These are phyloP conservation scores for Tragelaphus imberbis DNA, from an alignment of 2,113 vertebrate genomes.

Conservation along the genomic window DNA sequence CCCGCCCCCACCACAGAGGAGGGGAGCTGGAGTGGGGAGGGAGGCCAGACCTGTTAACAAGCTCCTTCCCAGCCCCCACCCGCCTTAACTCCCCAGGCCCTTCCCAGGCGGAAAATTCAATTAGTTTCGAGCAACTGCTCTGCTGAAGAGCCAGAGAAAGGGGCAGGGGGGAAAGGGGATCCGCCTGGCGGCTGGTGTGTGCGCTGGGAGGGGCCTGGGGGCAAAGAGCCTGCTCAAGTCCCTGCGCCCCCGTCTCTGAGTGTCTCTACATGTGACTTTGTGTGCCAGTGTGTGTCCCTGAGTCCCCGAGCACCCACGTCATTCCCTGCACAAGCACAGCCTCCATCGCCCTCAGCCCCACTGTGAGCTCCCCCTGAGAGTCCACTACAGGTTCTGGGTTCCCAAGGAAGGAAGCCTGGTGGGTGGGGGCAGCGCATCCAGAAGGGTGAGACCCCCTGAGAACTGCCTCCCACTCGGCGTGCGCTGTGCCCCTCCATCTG, in stretches of 20 bases:
- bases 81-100: conserved; percentile 27
- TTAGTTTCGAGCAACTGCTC: conserved; percentile 87
- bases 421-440: accelerated
- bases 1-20: neutral
- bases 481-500: accelerated
- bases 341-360: accelerated
- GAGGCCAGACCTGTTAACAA: conserved; percentile 39
- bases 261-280: neutral
- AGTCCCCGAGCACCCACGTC: accelerated
- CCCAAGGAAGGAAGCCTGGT: accelerated
- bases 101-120: conserved; percentile 86
- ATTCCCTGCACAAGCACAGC: neutral
- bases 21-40: neutral
- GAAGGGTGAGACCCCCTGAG: no score
- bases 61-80: conserved; percentile 27
- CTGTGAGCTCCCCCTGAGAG: accelerated
- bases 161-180: conserved; percentile 62
- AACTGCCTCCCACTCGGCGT: accelerated
- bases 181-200: conserved; percentile 37
- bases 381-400: neutral
- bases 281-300: accelerated
- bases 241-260: neutral
- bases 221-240: neutral
- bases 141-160: conserved; percentile 78
- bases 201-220: neutral